Evolutionary conservation across 2,888 invertebrate genomes (phyloP).

Genomic region (Podabrus alpinus): DNA sequence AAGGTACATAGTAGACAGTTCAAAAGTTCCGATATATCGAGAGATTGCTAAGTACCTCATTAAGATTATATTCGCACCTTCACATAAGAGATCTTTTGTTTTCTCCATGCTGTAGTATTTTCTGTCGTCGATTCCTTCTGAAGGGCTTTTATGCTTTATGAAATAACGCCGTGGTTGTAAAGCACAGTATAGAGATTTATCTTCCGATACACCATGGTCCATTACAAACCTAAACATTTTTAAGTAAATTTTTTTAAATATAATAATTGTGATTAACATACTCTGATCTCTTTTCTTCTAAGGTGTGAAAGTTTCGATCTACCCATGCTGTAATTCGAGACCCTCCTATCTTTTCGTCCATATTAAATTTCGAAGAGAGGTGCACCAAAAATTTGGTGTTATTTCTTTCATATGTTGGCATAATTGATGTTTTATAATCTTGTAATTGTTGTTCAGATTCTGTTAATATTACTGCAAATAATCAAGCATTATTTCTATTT

Average conservation of each 20-base stretch:
- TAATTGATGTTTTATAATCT: slow-evolving; percentile 1
- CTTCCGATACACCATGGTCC: slow-evolving; percentile 53
- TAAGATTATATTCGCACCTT: slow-evolving; percentile 65
- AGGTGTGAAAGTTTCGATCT: slow-evolving; percentile 64
- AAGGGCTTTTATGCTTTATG: slow-evolving; percentile 58
- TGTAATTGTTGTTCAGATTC: slow-evolving; percentile 7
- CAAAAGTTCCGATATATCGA: slow-evolving; percentile 60
- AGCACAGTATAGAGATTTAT: slow-evolving; percentile 61
- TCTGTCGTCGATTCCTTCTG: slow-evolving; percentile 55
- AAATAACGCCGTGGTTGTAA: slow-evolving; percentile 63
- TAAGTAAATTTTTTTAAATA: background rate
- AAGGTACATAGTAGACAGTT: slow-evolving; percentile 62
- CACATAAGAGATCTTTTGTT: slow-evolving; percentile 61
- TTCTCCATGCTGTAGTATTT: slow-evolving; percentile 59
- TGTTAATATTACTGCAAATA: slow-evolving; percentile 26
- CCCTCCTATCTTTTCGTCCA: slow-evolving; percentile 62
- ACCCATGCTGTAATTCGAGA: slow-evolving; percentile 64
- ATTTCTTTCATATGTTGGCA: slow-evolving; percentile 42
- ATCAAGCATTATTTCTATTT: slow-evolving; percentile 17
- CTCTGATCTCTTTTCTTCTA: slow-evolving; percentile 67
- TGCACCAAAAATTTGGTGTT: slow-evolving; percentile 63
- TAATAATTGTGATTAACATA: slow-evolving; percentile 34
- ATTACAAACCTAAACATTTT: slow-evolving; percentile 47
- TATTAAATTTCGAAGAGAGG: slow-evolving; percentile 63
- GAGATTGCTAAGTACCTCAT: slow-evolving; percentile 64